Evolutionary conservation across 2,888 invertebrate genomes (phyloP).

Genomic region (Caenorhabditis panamensis): DNA sequence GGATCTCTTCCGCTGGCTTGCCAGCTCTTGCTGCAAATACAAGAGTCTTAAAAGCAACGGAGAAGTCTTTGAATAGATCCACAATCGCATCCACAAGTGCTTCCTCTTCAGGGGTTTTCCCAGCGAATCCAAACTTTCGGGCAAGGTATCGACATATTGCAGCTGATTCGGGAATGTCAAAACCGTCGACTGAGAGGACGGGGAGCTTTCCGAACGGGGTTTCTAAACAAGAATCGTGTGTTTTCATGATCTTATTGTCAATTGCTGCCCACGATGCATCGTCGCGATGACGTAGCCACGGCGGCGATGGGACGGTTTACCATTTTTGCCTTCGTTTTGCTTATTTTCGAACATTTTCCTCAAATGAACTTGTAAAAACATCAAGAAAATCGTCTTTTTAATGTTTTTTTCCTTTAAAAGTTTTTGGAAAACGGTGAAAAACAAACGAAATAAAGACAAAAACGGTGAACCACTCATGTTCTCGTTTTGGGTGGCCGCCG

Average conservation of each 20-base stretch:
- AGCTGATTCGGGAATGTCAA: conserved; percentile 46
- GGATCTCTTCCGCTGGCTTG: conserved; percentile 28
- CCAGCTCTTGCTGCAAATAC: conserved; percentile 22
- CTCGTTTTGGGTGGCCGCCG: no score
- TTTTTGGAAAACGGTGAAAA: no score
- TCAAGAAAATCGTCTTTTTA: no score
- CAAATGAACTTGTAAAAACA: no score
- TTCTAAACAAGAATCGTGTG: background rate
- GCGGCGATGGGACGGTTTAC: no score
- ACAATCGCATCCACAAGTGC: conserved; percentile 57
- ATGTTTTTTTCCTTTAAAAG: no score
- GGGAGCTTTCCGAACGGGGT: conserved; percentile 45
- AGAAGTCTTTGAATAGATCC: conserved; percentile 55
- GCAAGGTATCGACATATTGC: conserved; percentile 44
- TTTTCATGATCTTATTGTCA: no score
- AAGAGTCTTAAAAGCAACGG: conserved; percentile 1
- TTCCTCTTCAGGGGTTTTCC: conserved; percentile 47
- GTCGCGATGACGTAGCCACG: no score
- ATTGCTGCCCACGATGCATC: no score
- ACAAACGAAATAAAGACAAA: background rate
- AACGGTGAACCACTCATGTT: no score
- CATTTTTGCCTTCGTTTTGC: no score
- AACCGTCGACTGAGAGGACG: conserved; percentile 40
- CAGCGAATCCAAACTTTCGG: conserved; percentile 53
- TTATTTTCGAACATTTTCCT: no score